Base-by-base conservation (phyloP, 2,797 vertebrate species). In the Salarias fasciatus region DNA sequence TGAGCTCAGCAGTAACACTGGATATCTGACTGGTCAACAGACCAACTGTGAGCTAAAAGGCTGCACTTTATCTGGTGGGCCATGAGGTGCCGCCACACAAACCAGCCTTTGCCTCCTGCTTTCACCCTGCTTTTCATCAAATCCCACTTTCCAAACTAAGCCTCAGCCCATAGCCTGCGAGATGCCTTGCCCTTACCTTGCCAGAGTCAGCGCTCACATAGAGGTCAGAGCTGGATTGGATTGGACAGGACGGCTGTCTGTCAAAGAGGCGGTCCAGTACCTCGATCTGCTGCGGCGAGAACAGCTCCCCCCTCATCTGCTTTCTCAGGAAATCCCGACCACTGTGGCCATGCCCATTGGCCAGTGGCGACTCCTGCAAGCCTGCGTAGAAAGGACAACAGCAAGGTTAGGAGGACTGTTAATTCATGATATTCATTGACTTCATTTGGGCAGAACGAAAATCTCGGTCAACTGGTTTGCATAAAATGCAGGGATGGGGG, bases 251-350 rank as follows among this genome's bases (percentile, higher is more conserved):
- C 88, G 93, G 96, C 79, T 97, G 96, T 88, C 95, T 95, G 90
- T 98, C 97, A 83, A 98, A 97, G 85, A 97, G 95, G 40, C 94
- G 94, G 87, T 97, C 97, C 94, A 98, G 90, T 90, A 99, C 97
- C 92, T 99, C 97, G 80, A 99, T 93, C 90, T 99, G 97, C 91
- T 99, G 97, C 58, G 96, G 95, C 1, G 96, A 97, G 89, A 99
- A 99, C 69, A 99, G 93, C 83, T 99, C 97, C 83, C 97, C 97
- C 86, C 97, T 91, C 97, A 99, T 98, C 93, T 99, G 97, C 90
- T 99, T 99, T 89, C 97, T 94, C 77, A 99, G 95, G 90, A 98
- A 98, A 89, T 99, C 97, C 93, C 97, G 94, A 86, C 97, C 96
- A 0, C 95, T 93, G 62, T 98, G 95, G 12, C 94, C 93, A 62